Conservation (phyloP, 2,888 invertebrate species). For the Watsonalla cultraria region DNA sequence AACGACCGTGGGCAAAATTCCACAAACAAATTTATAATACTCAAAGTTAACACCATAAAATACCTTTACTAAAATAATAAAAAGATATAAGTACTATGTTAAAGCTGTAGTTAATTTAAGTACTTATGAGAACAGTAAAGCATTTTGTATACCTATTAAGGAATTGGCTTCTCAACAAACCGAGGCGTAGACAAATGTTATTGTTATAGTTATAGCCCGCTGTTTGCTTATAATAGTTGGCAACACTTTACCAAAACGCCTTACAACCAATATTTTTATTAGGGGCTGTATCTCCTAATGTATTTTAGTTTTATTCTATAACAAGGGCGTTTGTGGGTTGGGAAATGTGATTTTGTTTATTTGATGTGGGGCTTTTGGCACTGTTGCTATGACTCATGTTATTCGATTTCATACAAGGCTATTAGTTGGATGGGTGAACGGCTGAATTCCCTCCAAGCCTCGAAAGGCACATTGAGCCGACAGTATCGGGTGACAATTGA, state of each 20-base stretch:
- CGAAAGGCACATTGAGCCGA: too few relatives aligned
- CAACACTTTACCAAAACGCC: constrained; percentile 48
- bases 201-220: constrained; percentile 62
- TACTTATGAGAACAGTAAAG: neutral
- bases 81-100: neutral
- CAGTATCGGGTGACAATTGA: too few relatives aligned
- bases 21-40: too few relatives aligned
- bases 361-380: too few relatives aligned
- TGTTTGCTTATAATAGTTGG: constrained; percentile 52
- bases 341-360: too few relatives aligned
- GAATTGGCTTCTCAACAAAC: constrained; percentile 49
- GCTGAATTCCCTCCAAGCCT: too few relatives aligned
- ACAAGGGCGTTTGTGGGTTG: constrained; percentile 1
- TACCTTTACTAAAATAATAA: neutral
- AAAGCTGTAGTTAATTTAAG: neutral
- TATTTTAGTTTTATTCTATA: constrained; percentile 10
- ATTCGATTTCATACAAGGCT: too few relatives aligned
- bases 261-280: constrained; percentile 36
- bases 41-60: neutral
- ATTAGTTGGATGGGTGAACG: too few relatives aligned
- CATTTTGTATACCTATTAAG: constrained; percentile 16
- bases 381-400: too few relatives aligned
- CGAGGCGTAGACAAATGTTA: constrained; percentile 55
- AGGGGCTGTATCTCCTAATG: constrained; percentile 19
- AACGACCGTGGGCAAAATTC: too few relatives aligned